Evolutionary conservation across 1,140 invertebrate species (phyloP), one percentile per base, ranked within the genome.

Genomic region (Thaumetopoea pityocampa): DNA sequence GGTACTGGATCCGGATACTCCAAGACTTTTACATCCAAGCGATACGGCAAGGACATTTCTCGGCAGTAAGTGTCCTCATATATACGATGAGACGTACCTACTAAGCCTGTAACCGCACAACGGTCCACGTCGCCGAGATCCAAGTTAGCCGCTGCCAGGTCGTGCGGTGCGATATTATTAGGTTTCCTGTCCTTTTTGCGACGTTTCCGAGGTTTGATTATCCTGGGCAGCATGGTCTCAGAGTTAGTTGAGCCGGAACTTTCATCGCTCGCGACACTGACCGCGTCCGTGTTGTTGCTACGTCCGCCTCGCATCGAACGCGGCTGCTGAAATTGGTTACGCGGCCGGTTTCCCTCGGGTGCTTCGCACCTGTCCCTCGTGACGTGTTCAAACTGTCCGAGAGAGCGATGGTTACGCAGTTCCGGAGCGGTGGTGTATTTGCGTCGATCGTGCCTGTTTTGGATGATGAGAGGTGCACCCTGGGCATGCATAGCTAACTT

Each of bases 101-200:
- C 54, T 53, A 82, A 68, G 48, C 67, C 68, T 30, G 64, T 65
- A 58, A 76, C 66, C 41, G 64, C 59, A 66, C 68, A 79, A 67
- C 72, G 55, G 35, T 70, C 62, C 12, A 69, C 50, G 54, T 73
- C 68, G 41, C 67, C 64, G 9, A 79, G 55, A 51, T 77, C 67
- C 44, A 77, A 70, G 26, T 37, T 46, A 43, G 55, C 54, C 32
- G 64, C 44, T 20, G 70, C 56, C 52, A 84, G 66, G 51, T 84
- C 80, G 34, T 84, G 80, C 47, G 76, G 60, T 40, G 66, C 62
- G 19, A 80, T 73, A 46, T 81, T 81, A 44, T 81, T 85, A 10
- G 91, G 91, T 68, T 94, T 94, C 34, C 93, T 87, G 60, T 95
- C 94, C 77, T 96, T 96, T 89, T 96, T 96, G 61, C 94, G 89